A percentile compares a stretch with the other conserved stretches of the same genome.
These are phyloP conservation scores for Hyles euphorbiae DNA, from an alignment of 1,140 invertebrate species.

Conservation along the genomic window DNA sequence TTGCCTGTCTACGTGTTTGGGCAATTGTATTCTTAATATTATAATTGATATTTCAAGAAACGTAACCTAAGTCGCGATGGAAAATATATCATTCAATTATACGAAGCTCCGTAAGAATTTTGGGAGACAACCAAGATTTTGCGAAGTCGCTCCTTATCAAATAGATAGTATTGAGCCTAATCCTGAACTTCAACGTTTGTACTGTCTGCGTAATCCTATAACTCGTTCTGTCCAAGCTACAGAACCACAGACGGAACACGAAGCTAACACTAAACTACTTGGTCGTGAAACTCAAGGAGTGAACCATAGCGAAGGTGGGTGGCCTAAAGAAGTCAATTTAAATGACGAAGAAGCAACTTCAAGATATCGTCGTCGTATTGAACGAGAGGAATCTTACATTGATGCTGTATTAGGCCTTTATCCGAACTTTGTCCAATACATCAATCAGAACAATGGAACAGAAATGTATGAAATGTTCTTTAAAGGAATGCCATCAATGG, in stretches of 20 bases:
- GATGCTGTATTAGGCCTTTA: slow-evolving; percentile 83
- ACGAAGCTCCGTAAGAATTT: slow-evolving; percentile 81
- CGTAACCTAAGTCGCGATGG: slow-evolving; percentile 44
- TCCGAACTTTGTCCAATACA: slow-evolving; percentile 85
- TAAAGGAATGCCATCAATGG: slow-evolving; percentile 76
- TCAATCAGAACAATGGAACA: slow-evolving; percentile 93
- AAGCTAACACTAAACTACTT: slow-evolving; percentile 79
- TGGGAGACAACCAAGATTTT: slow-evolving; percentile 82
- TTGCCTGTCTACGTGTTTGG: no score
- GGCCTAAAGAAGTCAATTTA: slow-evolving; percentile 95
- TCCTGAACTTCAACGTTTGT: slow-evolving; percentile 78
- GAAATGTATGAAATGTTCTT: slow-evolving; percentile 95
- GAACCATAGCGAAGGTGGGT: slow-evolving; percentile 94
- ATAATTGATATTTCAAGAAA: no score
- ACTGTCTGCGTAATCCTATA: slow-evolving; percentile 82
- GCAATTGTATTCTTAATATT: no score
- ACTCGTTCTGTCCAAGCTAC: slow-evolving; percentile 77
- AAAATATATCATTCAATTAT: slow-evolving; percentile 75
- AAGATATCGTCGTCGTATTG: slow-evolving; percentile 91
- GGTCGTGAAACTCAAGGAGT: slow-evolving; percentile 84
- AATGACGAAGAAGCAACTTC: slow-evolving; percentile 89
- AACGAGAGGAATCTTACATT: slow-evolving; percentile 95
- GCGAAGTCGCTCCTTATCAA: slow-evolving; percentile 80
- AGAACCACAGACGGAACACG: slow-evolving; percentile 76
- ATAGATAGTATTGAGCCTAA: slow-evolving; percentile 85